These are phyloP conservation scores for Luffia ferchaultella DNA, from an alignment of 2,888 invertebrate genomes.

Conservation along the genomic window DNA sequence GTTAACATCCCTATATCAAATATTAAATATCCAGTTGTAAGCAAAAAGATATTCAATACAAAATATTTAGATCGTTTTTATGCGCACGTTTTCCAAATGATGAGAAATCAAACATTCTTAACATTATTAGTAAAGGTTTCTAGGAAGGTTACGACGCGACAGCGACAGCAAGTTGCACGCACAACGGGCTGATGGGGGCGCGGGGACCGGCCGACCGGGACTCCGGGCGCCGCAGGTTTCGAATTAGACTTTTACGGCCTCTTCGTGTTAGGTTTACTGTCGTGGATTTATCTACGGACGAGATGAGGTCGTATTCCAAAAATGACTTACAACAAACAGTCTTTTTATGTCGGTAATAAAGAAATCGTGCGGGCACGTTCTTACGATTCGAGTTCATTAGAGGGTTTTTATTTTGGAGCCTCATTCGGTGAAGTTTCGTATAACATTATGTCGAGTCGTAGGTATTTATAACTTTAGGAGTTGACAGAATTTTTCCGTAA, in stretches of 20 bases:
- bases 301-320: constrained; percentile 60
- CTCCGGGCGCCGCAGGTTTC: constrained; percentile 32
- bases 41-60: background rate
- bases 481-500: no score
- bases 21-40: background rate
- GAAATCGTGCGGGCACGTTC: constrained; percentile 9
- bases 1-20: background rate
- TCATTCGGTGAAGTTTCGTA: background rate
- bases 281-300: constrained; percentile 54
- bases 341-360: constrained; percentile 51
- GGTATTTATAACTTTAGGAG: no score
- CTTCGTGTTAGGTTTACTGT: constrained; percentile 63
- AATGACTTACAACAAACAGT: constrained; percentile 53
- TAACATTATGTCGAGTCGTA: no score
- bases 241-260: constrained; percentile 61
- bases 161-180: no score
- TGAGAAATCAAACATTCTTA: no score
- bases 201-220: constrained; percentile 18
- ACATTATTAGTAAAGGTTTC: no score
- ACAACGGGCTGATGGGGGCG: no score
- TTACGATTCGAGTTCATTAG: constrained; percentile 5
- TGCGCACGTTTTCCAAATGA: background rate
- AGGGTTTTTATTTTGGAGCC: background rate
- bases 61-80: background rate
- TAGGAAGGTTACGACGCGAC: no score